phyloP scores from a whole-genome alignment of 2,797 vertebrate genomes.

The Tragopan temminckii region DNA sequence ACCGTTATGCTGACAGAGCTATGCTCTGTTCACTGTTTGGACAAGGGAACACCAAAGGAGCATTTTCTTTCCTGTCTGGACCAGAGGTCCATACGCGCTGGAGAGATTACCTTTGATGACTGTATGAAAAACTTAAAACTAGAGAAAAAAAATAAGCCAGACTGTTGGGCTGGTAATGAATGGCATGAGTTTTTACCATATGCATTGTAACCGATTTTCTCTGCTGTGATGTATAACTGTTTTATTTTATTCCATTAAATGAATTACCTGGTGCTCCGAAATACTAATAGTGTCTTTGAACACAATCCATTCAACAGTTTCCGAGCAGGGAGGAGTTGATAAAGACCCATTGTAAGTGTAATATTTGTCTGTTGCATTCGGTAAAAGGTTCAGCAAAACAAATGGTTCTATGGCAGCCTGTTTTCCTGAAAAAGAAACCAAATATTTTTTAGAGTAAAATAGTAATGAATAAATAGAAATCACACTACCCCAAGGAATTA shows the following conservation, averaged over 20 bases:
- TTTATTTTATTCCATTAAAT: not conserved
- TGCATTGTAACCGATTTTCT: not conserved
- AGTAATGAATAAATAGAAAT: not conserved
- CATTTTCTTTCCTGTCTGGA: not conserved
- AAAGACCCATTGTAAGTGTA: conserved; percentile 96
- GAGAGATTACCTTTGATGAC: not conserved
- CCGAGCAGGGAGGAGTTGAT: conserved; percentile 93
- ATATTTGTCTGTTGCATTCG: conserved; percentile 92
- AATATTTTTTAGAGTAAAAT: not conserved
- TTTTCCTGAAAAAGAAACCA: conserved; percentile 84
- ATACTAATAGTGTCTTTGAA: conserved; percentile 91
- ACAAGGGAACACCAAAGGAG: not conserved
- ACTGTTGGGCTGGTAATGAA: not conserved
- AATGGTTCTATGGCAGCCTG: conserved; percentile 87
- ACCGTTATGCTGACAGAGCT: not conserved
- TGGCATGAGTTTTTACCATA: not conserved
- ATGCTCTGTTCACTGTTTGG: not conserved
- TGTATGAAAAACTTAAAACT: not conserved
- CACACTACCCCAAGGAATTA: not conserved
- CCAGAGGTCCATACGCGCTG: not conserved
- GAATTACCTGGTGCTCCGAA: conserved; percentile 88
- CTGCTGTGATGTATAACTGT: not conserved
- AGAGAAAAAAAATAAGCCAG: not conserved
- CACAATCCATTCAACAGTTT: conserved; percentile 95
- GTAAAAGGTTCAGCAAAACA: conserved; percentile 87